These are phyloP conservation scores for Chelonia mydas DNA, from an alignment of 2,797 vertebrate genomes.

Conservation along the genomic window DNA sequence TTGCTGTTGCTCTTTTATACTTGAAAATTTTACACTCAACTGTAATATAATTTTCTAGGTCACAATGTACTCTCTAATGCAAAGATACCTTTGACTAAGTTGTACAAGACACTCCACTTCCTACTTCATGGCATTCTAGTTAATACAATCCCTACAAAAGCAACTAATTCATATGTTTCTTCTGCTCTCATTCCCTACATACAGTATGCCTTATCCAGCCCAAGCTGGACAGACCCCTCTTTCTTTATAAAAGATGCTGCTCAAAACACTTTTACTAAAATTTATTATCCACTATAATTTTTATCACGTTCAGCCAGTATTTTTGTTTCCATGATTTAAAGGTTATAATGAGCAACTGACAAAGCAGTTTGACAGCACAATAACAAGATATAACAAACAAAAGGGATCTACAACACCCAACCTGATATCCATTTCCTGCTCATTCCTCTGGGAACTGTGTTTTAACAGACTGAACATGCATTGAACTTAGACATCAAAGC, in stretches of 20 bases:
- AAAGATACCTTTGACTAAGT: not conserved
- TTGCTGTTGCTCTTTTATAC: not conserved
- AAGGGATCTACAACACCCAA: not conserved
- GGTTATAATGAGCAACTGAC: not conserved
- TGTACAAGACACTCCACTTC: not conserved
- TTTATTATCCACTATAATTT: not conserved
- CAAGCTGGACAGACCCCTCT: not conserved
- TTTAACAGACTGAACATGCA: not conserved
- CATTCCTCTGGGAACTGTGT: not conserved
- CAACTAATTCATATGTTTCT: rapidly evolving
- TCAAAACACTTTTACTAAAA: not conserved
- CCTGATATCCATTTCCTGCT: not conserved
- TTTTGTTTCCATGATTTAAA: not conserved
- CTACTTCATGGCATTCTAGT: not conserved
- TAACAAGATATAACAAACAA: not conserved
- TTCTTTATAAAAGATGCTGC: not conserved
- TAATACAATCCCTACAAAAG: not conserved
- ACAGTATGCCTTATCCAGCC: not conserved
- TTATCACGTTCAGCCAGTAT: not conserved
- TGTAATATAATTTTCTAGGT: not conserved
- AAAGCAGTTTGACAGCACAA: not conserved
- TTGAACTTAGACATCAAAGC: not conserved
- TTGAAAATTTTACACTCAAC: not conserved
- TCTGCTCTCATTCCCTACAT: not conserved
- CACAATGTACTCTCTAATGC: not conserved